phyloP scores from a whole-genome alignment of 2,797 vertebrate species.

The Chelmon rostratus region DNA sequence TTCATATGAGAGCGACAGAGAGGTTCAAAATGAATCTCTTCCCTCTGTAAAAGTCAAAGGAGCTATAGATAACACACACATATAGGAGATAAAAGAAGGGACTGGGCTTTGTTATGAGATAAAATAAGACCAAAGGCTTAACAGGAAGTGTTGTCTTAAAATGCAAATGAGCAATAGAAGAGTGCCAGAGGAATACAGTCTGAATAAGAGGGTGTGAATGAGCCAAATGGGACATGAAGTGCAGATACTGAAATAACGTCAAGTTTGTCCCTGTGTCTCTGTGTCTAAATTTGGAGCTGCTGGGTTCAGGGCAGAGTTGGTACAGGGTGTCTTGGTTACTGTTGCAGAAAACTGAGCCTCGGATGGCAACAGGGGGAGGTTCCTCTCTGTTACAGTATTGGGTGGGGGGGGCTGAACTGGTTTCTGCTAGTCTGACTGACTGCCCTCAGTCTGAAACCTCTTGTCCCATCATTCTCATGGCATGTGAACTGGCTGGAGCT shows the following conservation, averaged over 20 bases:
- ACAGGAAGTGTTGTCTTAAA: constrained; percentile 1
- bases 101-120: neutral
- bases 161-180: constrained; percentile 12
- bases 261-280: constrained; percentile 51
- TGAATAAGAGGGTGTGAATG: constrained; percentile 26
- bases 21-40: neutral
- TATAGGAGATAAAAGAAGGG: neutral
- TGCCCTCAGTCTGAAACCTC: constrained; percentile 6
- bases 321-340: constrained; percentile 64
- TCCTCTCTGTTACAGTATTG: constrained; percentile 25
- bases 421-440: constrained; percentile 46
- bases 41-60: neutral
- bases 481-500: constrained; percentile 48
- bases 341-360: constrained; percentile 75
- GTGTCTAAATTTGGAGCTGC: constrained; percentile 73
- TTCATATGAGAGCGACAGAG: constrained; percentile 4
- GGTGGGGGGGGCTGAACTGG: constrained; percentile 46
- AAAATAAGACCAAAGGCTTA: neutral
- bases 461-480: constrained; percentile 14
- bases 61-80: neutral
- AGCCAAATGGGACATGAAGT: constrained; percentile 49
- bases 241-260: constrained; percentile 48
- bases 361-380: constrained; percentile 57
- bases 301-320: constrained; percentile 51
- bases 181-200: constrained; percentile 2